Base-by-base conservation (phyloP, 1,140 invertebrate species). In the Popillia japonica region DNA sequence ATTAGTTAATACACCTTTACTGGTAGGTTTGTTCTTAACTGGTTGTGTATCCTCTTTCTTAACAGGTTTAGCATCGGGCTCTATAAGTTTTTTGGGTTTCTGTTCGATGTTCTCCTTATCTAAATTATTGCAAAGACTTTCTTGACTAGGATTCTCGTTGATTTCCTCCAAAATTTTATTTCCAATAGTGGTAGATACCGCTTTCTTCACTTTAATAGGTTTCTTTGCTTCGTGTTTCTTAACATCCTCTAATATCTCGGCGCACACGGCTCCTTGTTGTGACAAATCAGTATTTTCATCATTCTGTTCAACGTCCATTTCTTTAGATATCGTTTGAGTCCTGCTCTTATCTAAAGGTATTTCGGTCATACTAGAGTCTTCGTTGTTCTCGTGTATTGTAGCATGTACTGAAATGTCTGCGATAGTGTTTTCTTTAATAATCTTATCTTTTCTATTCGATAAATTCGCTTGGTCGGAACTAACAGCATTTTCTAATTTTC, bases 401-500 rank as follows among this genome's bases (percentile, higher is more conserved):
- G 82, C 82, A 77, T 83, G 84, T 3, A 85, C 79, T 1, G 84
- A 83, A 23, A 86, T 85, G 82, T 86, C 85, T 14, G 85, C 85
- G 6, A 86, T 79, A 14, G 85, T 86, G 61, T 83, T 85, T 72
- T 86, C 84, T 79, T 86, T 86, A 40, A 86, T 81, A 22, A 86
- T 86, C 79, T 86, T 86, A 77, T 92, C 91, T 85, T 92, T 92
- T 82, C 91, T 90, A 78, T 91, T 90, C 0, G 84, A 82, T 40
- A 82, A 64, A 77, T 84, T 86, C 0, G 87, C 86, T 80, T 88
- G 88, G 76, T 92, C 92, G 78, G 90, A 92, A 75, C 92, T 94
- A 72, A 92, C 90, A 11, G 92, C 92, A 8, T 90, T 89, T 84
- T 94, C 92, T 20, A 94, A 84, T 85, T 93, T 94, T 61, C 92